Evolutionary conservation across 2,888 invertebrate genomes (phyloP), one percentile per base, ranked within the genome.

Genomic region (Drosophila phalerata): DNA sequence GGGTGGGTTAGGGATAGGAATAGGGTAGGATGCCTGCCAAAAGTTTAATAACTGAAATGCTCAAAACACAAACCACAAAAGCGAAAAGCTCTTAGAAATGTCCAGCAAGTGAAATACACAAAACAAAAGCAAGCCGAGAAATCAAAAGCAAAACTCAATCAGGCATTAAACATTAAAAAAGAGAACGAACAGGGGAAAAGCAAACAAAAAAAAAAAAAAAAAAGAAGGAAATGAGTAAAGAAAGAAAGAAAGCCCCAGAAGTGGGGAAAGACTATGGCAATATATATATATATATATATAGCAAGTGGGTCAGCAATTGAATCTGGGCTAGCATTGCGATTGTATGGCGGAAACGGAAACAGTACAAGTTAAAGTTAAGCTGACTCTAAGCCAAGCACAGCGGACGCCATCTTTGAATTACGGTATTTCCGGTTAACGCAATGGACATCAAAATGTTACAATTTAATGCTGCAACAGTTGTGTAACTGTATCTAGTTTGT

Each of bases 131-230:
- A 17, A 58, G 62, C 48, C 42, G 66, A 70, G 69, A 86, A 89
- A 85, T 80, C 87, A 86, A 88, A 90, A 83, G 87, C 74, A 74
- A 84, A 85, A 85, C 57, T 86, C 85, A 85, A 90, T 85, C 90
- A 90, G 87, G 85, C 85, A 88, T 90, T 86, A 84, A 90, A 84
- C 81, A 85, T 88, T 78, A 80, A 90, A 73, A 77, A 72, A 38
- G 47, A 51, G 42, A 61, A 69, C 63, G 58, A 69, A 60, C 48
- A 65, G 56, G 65, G 65, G 65, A 15, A 32, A 70, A 66, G 42
- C 22, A 22, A 22, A 22, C 3, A 22, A 4, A 22, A 22, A 22
- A 22, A 22, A 4, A 22, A 22, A 17, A 38, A 57, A 58, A 11
- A 48, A 38, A 60, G 13, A 5, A 28, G 1, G 17, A 6, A 53